Base-by-base conservation (phyloP, 2,113 vertebrate genomes). In the Oxyura jamaicensis region DNA sequence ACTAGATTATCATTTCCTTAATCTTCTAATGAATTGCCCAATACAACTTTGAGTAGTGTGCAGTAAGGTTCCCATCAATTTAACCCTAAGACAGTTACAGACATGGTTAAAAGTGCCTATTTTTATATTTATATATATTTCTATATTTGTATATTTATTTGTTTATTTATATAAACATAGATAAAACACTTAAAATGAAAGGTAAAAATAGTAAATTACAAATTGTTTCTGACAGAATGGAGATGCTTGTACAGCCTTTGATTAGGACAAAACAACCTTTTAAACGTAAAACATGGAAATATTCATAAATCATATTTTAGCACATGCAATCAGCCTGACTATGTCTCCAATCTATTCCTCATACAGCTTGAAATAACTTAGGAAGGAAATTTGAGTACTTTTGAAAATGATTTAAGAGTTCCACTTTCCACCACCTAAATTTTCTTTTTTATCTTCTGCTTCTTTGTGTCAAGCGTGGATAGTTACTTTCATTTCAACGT, bases 401-500 rank as follows among this genome's bases (percentile, higher is more conserved):
- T 90, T 89, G 89, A 93, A 94, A 95, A 91, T 65, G 0, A 73
- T 58, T 90, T 72, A 86, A 67, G 66, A 48, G 65, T 73, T 95
- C 62, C 48, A 79, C 28, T 92, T 95, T 68, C 39, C 62, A 84
- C 86, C 81, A 84, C 86, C 81, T 79, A 84, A 66, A 86, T 92
- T 62, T 84, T 92, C 67, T 60, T 77, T 77, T 82, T 65, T 53
- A 59, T 91, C 85, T 94, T 92, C 46, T 52, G 26, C 44, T 91
- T 78, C 88, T 91, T 94, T 80, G 56, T 81, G 78, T 84, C 53
- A 90, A 90, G 69, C 35, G 66, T 13, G 78, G 65, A 91, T 22
- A 93, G 92, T 75, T 91, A 86, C 71, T 96, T 90, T 83, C 86
- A 83, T 88, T 95, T 95, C 83, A 87, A 28, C 52, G 41, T 71